Evolutionary conservation across 2,797 vertebrate genomes (phyloP), one percentile per base, ranked within the genome.

Genomic region (Rhadinocentrus ornatus): DNA sequence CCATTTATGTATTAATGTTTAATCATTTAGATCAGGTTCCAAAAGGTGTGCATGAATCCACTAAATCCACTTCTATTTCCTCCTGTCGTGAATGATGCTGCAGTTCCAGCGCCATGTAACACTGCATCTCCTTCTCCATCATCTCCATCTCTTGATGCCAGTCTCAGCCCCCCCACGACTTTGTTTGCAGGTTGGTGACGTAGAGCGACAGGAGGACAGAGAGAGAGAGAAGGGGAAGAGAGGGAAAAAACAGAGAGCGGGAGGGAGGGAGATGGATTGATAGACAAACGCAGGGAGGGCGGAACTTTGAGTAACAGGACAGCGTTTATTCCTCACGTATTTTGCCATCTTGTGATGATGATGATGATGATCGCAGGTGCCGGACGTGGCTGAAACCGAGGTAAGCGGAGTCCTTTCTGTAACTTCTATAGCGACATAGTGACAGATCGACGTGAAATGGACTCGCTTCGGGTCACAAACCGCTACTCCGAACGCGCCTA

Each of bases 181-280:
- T 82, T 91, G 87, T 86, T 91, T 91, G 90, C 91, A 91, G 92
- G 90, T 93, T 78, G 81, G 92, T 91, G 95, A 94, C 92, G 92
- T 91, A 92, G 83, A 86, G 77, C 89, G 83, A 85, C 82, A 89
- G 85, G 86, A 84, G 65, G 81, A 83, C 66, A 82, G 83, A 70
- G 77, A 69, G 64, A 69, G 81, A 8, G 18, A 13, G 41, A 2
- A 34, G 74, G 60, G 81, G 73, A 82, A 81, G 83, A 70, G 77
- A 71, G 64, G 75, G 58, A 76, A 86, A 81, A 41, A 22, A 62
- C 54, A 46, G 73, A 61, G 80, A 73, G 84, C 77, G 83, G 81
- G 69, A 90, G 85, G 90, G 88, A 86, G 86, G 65, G 83, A 77
- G 92, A 94, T 91, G 91, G 92, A 93, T 92, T 93, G 91, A 92